Evolutionary conservation across 30 jellyfish, hydroid and myxozoan genomes (phyloP), one percentile per base, ranked within the genome.

Genomic region (Nemopilema nomurai): DNA sequence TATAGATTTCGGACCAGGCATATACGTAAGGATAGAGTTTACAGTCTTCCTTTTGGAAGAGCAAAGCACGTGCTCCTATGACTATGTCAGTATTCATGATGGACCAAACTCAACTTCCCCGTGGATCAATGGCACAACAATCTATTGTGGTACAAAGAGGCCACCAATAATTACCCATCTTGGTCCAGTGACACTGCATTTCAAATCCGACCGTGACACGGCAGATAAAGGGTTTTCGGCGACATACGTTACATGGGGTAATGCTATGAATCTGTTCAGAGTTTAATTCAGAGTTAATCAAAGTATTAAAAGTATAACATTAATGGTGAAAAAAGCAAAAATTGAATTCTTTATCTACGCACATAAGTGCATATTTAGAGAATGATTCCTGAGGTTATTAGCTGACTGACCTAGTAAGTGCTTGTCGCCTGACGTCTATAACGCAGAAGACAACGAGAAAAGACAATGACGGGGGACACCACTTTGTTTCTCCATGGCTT

Each of bases 1-100:
- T 27, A 73, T 92, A 20, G 94, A 92, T 51, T 92, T 92, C 73
- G 98, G 98, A 16, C 77, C 72, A 29, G 98, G 98, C 32, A 85
- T 92, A 17, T 77, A 50, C 70, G 81, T 88, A 71, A 70, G 49
- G 6, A 49, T 88, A 25, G 77, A 82, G 27, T 92, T 92, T 82
- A 69, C 85, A 9, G 41, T 67, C 31, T 92, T 92, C 74, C 18
- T 52, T 8, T 71, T 92, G 18, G 98, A 92, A 71, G 84, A 76
- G 67, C 89, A 80, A 52, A 90, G 90, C 18, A 79, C 82, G n/a
- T 92, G 97, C 66, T 74, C 91, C n/a, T 92, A 70, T 83, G 98
- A 92, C 73, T 92, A 87, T 67, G 98, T 88, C 21, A 79, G 95
- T 33, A 49, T 92, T 22, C 87, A 74, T 63, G 66, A 83, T 52